These are phyloP conservation scores for Lasioglossum baleicum DNA, from an alignment of 1,140 invertebrate species.

Conservation along the genomic window DNA sequence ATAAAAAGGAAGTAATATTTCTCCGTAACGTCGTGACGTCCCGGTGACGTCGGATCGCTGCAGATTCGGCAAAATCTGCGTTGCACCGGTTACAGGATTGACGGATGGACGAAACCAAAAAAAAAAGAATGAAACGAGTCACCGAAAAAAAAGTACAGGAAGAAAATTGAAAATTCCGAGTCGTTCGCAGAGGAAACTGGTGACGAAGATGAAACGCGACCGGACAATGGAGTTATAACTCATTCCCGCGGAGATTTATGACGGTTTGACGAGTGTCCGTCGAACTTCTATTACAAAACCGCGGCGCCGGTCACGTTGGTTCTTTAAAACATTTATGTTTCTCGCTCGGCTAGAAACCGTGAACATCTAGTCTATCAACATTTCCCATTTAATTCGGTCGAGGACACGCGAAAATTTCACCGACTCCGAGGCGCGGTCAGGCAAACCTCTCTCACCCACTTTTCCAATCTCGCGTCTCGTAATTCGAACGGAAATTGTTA, in stretches of 20 bases:
- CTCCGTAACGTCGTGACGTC: not conserved
- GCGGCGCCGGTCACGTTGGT: not conserved
- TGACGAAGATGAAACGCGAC: slow-evolving; percentile 30
- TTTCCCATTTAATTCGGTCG: not conserved
- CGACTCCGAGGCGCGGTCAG: not conserved
- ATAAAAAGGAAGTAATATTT: not conserved
- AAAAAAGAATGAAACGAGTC: not conserved
- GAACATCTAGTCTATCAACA: too few species aligned
- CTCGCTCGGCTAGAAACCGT: too few species aligned
- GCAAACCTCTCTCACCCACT: not conserved
- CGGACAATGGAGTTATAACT: slow-evolving; percentile 38
- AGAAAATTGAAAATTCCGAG: slow-evolving; percentile 46
- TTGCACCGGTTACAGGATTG: slow-evolving; percentile 23
- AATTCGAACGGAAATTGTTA: not conserved
- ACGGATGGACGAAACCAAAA: slow-evolving; percentile 12
- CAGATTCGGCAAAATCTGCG: slow-evolving; percentile 29
- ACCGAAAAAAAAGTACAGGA: not conserved
- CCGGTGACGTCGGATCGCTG: slow-evolving; percentile 2
- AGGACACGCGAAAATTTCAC: not conserved
- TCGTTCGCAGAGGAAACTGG: slow-evolving; percentile 19
- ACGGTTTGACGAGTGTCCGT: slow-evolving; percentile 22
- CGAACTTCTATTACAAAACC: not conserved
- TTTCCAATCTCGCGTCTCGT: not conserved
- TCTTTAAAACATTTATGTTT: not conserved
- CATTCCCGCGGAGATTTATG: slow-evolving; percentile 23